phyloP scores from a whole-genome alignment of 2,888 invertebrate species.

The Xanthorhoe spadicearia region DNA sequence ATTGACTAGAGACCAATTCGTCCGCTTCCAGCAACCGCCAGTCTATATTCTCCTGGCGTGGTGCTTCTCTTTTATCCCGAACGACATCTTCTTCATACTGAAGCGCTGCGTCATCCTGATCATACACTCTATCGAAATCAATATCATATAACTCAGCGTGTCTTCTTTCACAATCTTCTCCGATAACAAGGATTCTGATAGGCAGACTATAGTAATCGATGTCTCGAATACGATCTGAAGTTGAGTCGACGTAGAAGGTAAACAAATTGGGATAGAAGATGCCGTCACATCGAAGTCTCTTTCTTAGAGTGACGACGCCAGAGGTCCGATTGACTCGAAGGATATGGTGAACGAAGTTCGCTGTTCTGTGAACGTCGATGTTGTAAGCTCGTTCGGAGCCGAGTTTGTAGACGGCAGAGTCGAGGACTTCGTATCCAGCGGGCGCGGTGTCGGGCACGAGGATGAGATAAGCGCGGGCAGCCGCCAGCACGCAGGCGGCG shows the following conservation, averaged over 20 bases:
- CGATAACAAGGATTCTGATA: conserved; percentile 89
- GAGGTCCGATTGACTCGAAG: conserved; percentile 90
- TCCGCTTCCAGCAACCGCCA: conserved; percentile 78
- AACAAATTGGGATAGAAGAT: conserved; percentile 93
- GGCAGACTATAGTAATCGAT: conserved; percentile 94
- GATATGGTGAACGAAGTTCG: conserved; percentile 91
- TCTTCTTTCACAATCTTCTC: conserved; percentile 88
- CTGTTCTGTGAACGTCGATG: conserved; percentile 92
- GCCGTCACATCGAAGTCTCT: conserved; percentile 91
- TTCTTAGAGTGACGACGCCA: conserved; percentile 90
- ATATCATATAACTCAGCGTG: conserved; percentile 86
- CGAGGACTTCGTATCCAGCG: conserved; percentile 89
- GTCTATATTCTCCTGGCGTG: conserved; percentile 70
- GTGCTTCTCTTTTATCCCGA: conserved; percentile 72
- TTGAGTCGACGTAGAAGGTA: conserved; percentile 94
- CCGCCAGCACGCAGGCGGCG: conserved; percentile 61
- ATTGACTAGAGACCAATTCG: conserved; percentile 79
- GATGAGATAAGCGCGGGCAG: conserved; percentile 81
- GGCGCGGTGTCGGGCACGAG: conserved; percentile 85
- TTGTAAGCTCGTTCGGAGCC: conserved; percentile 92
- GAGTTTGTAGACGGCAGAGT: conserved; percentile 91
- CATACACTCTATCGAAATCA: conserved; percentile 84
- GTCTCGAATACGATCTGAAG: conserved; percentile 90
- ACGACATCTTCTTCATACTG: conserved; percentile 74
- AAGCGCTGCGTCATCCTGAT: conserved; percentile 76